Percentiles rank a stretch among this genome's conserved stretches.
phyloP scores from a whole-genome alignment of 2,888 invertebrate species.

The Brachynemurus nebulosus region DNA sequence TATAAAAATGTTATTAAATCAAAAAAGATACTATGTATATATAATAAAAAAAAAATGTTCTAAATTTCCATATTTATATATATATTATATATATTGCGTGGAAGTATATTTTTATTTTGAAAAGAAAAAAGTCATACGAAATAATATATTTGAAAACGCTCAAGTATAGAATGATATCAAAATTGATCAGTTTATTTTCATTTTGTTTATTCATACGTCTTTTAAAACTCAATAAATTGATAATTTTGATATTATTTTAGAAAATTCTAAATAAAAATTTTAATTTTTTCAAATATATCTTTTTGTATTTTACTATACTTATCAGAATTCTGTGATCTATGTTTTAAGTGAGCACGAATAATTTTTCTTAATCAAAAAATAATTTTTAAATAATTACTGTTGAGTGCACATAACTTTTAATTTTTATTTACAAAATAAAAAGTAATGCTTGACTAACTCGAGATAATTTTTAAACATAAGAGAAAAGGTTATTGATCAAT shows the following conservation, averaged over 20 bases:
- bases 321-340: conserved; percentile 6
- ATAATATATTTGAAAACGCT: conserved; percentile 4
- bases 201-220: neutral
- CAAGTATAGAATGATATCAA: too few relatives aligned
- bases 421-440: too few relatives aligned
- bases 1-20: neutral
- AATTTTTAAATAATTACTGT: too few relatives aligned
- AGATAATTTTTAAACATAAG: too few relatives aligned
- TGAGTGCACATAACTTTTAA: too few relatives aligned
- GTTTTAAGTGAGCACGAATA: too few relatives aligned
- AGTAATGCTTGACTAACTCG: too few relatives aligned
- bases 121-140: neutral
- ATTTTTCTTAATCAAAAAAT: neutral
- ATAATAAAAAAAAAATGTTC: conserved; percentile 1
- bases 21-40: neutral
- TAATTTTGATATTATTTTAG: neutral
- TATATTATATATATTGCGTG: conserved; percentile 2
- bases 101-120: neutral
- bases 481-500: too few relatives aligned
- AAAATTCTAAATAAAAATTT: neutral
- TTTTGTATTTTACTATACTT: neutral
- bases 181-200: too few relatives aligned
- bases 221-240: neutral
- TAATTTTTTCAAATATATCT: neutral
- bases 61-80: conserved; percentile 2